Conservation (phyloP, 2,888 invertebrate genomes). For the Tipula helvola region DNA sequence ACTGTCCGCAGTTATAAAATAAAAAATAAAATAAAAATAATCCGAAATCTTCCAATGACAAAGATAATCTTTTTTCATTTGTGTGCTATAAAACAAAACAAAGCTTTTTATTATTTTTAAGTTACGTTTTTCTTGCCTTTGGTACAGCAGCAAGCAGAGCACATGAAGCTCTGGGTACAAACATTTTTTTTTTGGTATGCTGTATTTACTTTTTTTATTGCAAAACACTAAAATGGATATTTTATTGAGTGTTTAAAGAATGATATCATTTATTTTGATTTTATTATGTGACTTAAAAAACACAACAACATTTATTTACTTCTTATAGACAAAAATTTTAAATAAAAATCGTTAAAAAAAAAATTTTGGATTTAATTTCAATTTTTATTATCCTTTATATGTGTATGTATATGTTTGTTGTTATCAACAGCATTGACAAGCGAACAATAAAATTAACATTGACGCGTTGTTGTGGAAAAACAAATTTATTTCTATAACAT, state of each 20-base stretch:
- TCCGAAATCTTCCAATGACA: background rate
- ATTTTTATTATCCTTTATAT: background rate
- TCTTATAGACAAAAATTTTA: background rate
- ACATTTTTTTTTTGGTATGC: background rate
- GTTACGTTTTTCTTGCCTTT: background rate
- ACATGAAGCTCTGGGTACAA: background rate
- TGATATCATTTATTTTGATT: background rate
- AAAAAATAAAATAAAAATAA: background rate
- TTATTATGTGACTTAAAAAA: background rate
- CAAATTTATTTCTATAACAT: background rate
- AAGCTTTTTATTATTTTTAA: background rate
- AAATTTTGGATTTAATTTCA: background rate
- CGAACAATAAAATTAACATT: background rate
- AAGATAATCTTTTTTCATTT: background rate
- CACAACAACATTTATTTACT: background rate
- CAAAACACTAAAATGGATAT: background rate
- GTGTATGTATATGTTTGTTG: background rate
- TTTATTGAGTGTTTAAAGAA: background rate
- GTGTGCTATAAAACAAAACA: background rate
- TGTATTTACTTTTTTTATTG: background rate
- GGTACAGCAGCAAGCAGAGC: background rate
- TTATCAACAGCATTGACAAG: background rate
- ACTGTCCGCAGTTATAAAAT: background rate
- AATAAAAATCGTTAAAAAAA: background rate
- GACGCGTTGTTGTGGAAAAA: background rate